Evolutionary conservation across 2,113 vertebrate species (phyloP).

Genomic region (Cromileptes altivelis): DNA sequence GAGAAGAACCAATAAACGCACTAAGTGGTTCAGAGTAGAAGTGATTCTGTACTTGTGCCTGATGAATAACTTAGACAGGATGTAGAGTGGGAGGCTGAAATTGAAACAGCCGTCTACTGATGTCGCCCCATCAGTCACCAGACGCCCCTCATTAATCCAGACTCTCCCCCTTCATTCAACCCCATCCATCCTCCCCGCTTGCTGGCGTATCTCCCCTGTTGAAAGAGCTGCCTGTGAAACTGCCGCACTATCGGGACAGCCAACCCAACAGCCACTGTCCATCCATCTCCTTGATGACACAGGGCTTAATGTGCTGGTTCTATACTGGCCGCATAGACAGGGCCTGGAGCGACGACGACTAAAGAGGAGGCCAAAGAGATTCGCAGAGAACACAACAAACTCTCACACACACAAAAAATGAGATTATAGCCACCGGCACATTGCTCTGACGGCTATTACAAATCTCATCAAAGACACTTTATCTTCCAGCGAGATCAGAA

Average conservation of each 20-base stretch:
- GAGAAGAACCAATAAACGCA: not conserved
- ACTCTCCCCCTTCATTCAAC: conserved; percentile 42
- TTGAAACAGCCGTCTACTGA: conserved; percentile 79
- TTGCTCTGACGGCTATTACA: conserved; percentile 35
- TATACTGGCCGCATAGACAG: conserved; percentile 35
- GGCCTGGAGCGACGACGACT: conserved; percentile 37
- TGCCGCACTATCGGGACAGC: conserved; percentile 49
- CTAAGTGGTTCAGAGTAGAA: conserved; percentile 2
- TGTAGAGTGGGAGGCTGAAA: conserved; percentile 73
- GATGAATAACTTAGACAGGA: conserved; percentile 69
- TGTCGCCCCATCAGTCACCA: conserved; percentile 78
- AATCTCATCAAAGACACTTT: conserved; percentile 43
- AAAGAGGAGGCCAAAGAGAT: conserved; percentile 38
- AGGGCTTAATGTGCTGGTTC: conserved; percentile 50
- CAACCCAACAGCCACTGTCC: conserved; percentile 59
- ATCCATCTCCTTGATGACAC: conserved; percentile 76
- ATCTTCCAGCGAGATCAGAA: conserved; percentile 27
- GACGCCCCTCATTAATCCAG: conserved; percentile 77
- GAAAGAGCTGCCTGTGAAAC: conserved; percentile 55
- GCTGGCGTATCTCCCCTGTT: conserved; percentile 53
- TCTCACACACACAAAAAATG: conserved; percentile 15
- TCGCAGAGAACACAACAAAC: conserved; percentile 32
- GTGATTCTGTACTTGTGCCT: conserved; percentile 30
- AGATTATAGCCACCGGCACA: conserved; percentile 44
- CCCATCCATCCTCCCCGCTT: conserved; percentile 63